Base-by-base conservation (phyloP, 2,888 invertebrate genomes). In the Zootermopsis nevadensis region DNA sequence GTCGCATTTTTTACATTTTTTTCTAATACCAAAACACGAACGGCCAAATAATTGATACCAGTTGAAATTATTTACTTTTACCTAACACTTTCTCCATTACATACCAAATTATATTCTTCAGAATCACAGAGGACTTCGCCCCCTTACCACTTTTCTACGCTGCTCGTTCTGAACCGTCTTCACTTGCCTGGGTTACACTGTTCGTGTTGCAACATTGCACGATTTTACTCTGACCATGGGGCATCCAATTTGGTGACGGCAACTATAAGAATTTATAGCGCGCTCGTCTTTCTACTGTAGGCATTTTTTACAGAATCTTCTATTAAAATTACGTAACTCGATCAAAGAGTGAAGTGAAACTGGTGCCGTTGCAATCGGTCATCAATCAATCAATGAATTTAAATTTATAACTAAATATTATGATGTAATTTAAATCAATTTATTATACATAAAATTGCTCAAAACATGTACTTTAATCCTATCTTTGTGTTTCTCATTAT, bases 401-500 rank as follows among this genome's bases (percentile, higher is more conserved):
- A 48, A 76, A 48, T 12, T 42, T 42, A 35, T 24, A 35, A 48
- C 15, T 22, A 0, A 76, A 27, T 76, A 42, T 48, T 76, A 76
- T 33, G 30, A 74, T 76, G 76, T 76, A 76, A 38, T 76, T 42
- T 76, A n/a, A 76, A 38, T 76, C 38, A 42, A 76, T n/a, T 42
- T 76, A 76, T 76, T 35, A 76, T 27, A 76, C 27, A 76, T 74
- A 76, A 76, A 76, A 42, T 27, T 76, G 76, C 76, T 76, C 76
- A 76, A 76, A 48, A 76, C 6, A 76, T 48, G 76, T 76, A 42
- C 27, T 4, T n/a, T 76, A 76, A 76, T 76, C 15, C 42, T 35
- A 76, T 35, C 10, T 74, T 22, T 74, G 38, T 38, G 35, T 74
- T 38, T 27, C 12, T 74, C n/a, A 6, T 60, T 27, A 7, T 60